A percentile compares a stretch with the other conserved stretches of the same genome.
These are phyloP conservation scores for Nasua narica DNA, from an alignment of 2,797 vertebrate genomes.

Conservation along the genomic window DNA sequence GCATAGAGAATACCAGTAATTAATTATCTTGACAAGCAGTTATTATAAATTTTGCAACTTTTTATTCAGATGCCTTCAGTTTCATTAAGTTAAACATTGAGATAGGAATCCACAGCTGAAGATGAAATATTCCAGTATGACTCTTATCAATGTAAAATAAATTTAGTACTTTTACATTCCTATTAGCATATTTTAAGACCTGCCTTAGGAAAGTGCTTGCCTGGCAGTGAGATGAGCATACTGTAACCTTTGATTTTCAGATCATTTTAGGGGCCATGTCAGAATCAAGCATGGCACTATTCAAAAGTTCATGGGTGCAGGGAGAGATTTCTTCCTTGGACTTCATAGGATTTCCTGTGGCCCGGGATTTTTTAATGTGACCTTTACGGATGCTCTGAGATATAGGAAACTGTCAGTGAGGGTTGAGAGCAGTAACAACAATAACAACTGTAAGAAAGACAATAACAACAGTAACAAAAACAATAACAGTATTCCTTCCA, in stretches of 20 bases:
- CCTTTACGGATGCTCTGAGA: background rate
- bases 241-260: conserved; percentile 32
- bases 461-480: background rate
- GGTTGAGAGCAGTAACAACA: background rate
- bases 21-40: conserved; percentile 73
- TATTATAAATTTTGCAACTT: conserved; percentile 77
- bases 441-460: background rate
- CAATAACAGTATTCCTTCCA: background rate
- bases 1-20: conserved; percentile 71
- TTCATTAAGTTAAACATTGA: conserved; percentile 81
- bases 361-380: background rate
- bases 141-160: conserved; percentile 59
- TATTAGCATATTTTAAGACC: conserved; percentile 69
- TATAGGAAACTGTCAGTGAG: background rate
- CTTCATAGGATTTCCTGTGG: background rate
- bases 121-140: conserved; percentile 50
- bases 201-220: conserved; percentile 47
- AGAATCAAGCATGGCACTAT: background rate
- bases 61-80: conserved; percentile 74
- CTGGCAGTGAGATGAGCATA: conserved; percentile 23
- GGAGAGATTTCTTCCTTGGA: background rate
- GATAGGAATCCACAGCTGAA: conserved; percentile 59
- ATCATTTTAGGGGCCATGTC: background rate
- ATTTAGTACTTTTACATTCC: conserved; percentile 22
- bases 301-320: background rate